Percentiles rank a stretch among this genome's conserved stretches.
phyloP scores from a whole-genome alignment of 2,113 vertebrate species.

The Hyperopisus bebe region DNA sequence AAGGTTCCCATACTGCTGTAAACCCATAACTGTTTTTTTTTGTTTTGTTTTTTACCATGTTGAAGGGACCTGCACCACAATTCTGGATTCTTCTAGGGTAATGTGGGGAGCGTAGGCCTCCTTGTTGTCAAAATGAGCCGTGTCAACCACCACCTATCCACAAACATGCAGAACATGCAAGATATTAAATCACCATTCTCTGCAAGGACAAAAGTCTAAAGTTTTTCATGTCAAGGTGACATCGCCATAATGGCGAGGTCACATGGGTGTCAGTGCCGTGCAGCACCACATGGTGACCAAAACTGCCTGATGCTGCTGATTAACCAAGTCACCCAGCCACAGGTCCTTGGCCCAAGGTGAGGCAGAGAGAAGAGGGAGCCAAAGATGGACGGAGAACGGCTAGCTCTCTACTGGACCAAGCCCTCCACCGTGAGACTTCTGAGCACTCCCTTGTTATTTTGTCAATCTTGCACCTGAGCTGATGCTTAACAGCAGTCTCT shows the following conservation, averaged over 20 bases:
- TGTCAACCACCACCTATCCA: slow-evolving; percentile 91
- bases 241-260: background rate
- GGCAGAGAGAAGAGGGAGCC: background rate
- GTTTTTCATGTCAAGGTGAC: background rate
- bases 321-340: background rate
- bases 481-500: background rate
- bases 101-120: slow-evolving; percentile 96
- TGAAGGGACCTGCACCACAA: slow-evolving; percentile 95
- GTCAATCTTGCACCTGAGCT: background rate
- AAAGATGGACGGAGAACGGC: background rate
- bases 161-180: background rate
- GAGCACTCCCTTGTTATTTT: background rate
- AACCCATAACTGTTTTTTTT: background rate
- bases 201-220: background rate
- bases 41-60: slow-evolving; percentile 73
- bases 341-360: background rate
- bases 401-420: background rate
- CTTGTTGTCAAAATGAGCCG: slow-evolving; percentile 96
- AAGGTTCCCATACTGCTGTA: background rate
- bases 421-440: background rate
- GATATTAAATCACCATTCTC: background rate
- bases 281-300: background rate
- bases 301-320: background rate
- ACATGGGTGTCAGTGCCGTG: background rate
- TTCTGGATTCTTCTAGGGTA: slow-evolving; percentile 85